Conservation (phyloP, 92 coral and sea anemone species). For the Micromussa lordhowensis region DNA sequence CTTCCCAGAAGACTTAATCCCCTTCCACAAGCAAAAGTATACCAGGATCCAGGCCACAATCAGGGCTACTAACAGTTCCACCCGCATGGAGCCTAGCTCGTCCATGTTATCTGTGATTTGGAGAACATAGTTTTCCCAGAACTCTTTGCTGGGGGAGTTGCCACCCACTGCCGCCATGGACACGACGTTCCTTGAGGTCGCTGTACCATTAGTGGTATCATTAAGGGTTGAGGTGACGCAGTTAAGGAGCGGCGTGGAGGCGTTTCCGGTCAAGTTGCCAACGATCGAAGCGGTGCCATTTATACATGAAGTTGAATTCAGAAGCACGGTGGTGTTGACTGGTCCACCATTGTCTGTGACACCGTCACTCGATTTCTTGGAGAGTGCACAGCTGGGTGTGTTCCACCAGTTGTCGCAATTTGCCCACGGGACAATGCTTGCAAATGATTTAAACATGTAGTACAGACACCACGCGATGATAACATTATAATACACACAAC, state of each 20-base stretch:
- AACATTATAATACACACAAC: slow-evolving; percentile 96
- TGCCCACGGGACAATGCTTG: slow-evolving; percentile 92
- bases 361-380: slow-evolving; percentile 2
- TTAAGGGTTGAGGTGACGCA: slow-evolving; percentile 43
- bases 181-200: slow-evolving; percentile 42
- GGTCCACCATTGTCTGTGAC: neutral
- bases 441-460: slow-evolving; percentile 94
- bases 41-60: slow-evolving; percentile 95
- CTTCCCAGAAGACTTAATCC: slow-evolving; percentile 98
- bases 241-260: neutral
- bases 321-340: slow-evolving; percentile 16
- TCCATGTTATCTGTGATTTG: slow-evolving; percentile 77
- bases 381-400: slow-evolving; percentile 76
- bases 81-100: slow-evolving; percentile 81
- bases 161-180: slow-evolving; percentile 14
- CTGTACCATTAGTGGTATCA: slow-evolving; percentile 67
- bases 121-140: slow-evolving; percentile 92
- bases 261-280: slow-evolving; percentile 21
- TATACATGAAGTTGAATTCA: slow-evolving; percentile 4
- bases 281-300: slow-evolving; percentile 7
- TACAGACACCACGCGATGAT: slow-evolving; percentile 99
- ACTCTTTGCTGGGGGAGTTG: slow-evolving; percentile 93
- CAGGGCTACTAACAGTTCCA: slow-evolving; percentile 87
- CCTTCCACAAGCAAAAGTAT: slow-evolving; percentile 98
- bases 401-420: slow-evolving; percentile 93